A percentile compares a stretch with the other conserved stretches of the same genome.
Conservation (phyloP, 23 tunicate species). For the Trididemnum nubilum region DNA sequence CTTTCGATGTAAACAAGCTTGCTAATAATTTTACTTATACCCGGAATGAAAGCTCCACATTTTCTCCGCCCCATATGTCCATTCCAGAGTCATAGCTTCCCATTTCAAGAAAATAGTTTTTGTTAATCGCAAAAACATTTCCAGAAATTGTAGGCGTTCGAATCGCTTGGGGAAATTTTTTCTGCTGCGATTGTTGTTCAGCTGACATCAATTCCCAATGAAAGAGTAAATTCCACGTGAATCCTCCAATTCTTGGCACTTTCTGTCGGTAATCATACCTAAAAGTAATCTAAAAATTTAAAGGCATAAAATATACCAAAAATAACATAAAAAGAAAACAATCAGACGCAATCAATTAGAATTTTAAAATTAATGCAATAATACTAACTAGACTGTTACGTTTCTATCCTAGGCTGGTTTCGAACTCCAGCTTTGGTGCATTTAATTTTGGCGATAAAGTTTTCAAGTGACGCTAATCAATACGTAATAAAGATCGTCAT, state of each 20-base stretch:
- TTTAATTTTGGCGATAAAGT: too few relatives aligned
- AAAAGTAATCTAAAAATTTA: neutral
- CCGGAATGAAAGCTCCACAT: constrained; percentile 78
- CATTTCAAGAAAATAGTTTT: constrained; percentile 31
- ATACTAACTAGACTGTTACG: too few relatives aligned
- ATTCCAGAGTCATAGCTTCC: constrained; percentile 71
- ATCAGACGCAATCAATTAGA: too few relatives aligned
- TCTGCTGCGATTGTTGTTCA: neutral
- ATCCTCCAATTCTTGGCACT: constrained; percentile 44
- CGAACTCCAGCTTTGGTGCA: too few relatives aligned
- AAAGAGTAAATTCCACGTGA: constrained; percentile 47
- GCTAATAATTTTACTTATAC: too few relatives aligned
- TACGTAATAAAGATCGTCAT: too few relatives aligned
- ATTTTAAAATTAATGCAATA: too few relatives aligned
- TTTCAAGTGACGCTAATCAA: too few relatives aligned
- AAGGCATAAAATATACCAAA: too few relatives aligned
- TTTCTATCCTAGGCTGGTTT: too few relatives aligned
- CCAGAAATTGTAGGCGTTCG: constrained; percentile 78
- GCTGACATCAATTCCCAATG: constrained; percentile 47
- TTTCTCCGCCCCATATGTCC: constrained; percentile 96
- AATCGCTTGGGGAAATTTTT: constrained; percentile 38
- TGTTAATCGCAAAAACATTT: constrained; percentile 53
- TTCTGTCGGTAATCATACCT: constrained; percentile 40
- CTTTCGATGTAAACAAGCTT: too few relatives aligned
- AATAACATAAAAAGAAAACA: too few relatives aligned